Base-by-base conservation (phyloP, 2,113 vertebrate species). In the Polypterus senegalus region DNA sequence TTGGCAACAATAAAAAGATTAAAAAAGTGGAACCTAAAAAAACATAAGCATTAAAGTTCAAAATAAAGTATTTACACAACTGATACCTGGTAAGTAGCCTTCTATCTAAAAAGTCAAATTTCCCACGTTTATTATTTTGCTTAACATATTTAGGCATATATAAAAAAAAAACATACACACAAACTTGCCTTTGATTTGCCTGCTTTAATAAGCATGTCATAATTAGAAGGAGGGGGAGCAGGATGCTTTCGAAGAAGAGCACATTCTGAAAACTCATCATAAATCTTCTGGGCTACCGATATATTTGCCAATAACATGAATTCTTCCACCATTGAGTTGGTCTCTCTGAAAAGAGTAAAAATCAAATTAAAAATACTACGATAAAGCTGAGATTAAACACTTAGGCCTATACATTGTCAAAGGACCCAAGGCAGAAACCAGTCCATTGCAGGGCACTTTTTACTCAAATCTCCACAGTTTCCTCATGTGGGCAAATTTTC, bases 301-400 rank as follows among this genome's bases (percentile, higher is more conserved):
- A 97, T 86, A 76, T 99, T 98, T 56, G 96, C 96, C 70, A 97
- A 82, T 83, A 98, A 87, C 95, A 98, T 99, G 77, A 99, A 99
- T 79, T 99, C 95, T 79, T 99, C 95, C 10, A 99, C 93, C 94
- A 97, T 93, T 63, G 95, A 98, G 79, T 99, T 98, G 57, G 95
- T 98, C 80, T 99, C 95, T 84, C 96, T 99, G 58, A 27, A 61
- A 72, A 74, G 4, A 54, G 2, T 27, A 27, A 27, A 27, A 27
- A 27, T 27, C 27, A 27, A 27, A 27, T 27, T 27, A 27, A 27
- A 47, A 5, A 3, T 27, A 46, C 5, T 10, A 45, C 9, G 43
- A 64, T 47, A 46, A 52, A 44, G 4, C 9, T 46, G 5, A 57
- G 9, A 11, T 57, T 7, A 48, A 63, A 61, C 49, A 61, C 27